Evolutionary conservation across 2,113 vertebrate species (phyloP), one percentile per base, ranked within the genome.

Genomic region (Callaeas wilsoni): DNA sequence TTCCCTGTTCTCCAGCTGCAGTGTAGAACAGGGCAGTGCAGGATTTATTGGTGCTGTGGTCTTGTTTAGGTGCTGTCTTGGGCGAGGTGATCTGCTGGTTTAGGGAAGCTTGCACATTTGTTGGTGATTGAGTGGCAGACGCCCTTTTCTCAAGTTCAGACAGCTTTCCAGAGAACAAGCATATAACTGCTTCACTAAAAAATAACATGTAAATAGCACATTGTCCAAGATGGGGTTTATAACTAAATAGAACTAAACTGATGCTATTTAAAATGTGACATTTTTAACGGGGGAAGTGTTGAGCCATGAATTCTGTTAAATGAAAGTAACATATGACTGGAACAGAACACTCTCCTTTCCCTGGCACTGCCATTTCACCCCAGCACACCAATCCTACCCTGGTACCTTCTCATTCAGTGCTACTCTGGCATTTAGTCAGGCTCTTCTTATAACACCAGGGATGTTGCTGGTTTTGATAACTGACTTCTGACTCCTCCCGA

Each of bases 231-330:
- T 84, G 63, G 20, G 12, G 2, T 89, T 93, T 71, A 35, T 19
- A 89, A 56, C n/a, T 59, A 64, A 94, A 93, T 33, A 56, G 86
- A 71, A 57, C 55, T 77, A n/a, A 83, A 88, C 15, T 39, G 75
- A 25, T 88, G 67, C 82, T 80, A 47, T 94, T 90, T 94, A 65
- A 85, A 93, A 80, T 69, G 74, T 85, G 90, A 56, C 83, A 87
- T 82, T 85, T 84, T 90, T 78, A 85, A 44, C 0, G 1, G 57
- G 41, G 65, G 62, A 79, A 83, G 79, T 76, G 62, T 75, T 64
- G 46, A 94, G 50, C 83, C 22, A 2, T 78, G 85, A 62, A 42
- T 92, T 68, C 78, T 96, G 69, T 76, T 75, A 64, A 50, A 63
- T 65, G 33, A 32, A 49, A 68, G 57, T 68, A 77, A 44, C 37